These are phyloP conservation scores for Eristalis tenax DNA, from an alignment of 2,888 invertebrate genomes.

Conservation along the genomic window DNA sequence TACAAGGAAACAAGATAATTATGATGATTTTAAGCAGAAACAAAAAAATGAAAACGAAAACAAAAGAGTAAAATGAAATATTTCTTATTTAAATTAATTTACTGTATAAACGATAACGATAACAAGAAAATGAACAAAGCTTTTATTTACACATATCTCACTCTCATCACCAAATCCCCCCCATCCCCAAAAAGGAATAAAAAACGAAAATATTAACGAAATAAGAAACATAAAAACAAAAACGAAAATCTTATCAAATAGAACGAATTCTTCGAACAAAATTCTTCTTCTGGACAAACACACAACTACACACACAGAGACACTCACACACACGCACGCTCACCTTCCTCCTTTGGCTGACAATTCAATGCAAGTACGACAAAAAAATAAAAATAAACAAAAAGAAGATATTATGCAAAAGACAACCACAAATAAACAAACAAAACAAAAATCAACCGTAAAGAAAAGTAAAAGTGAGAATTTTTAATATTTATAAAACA, in stretches of 20 bases:
- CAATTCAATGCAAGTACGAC: neutral
- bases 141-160: constrained; percentile 72
- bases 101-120: constrained; percentile 42
- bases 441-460: constrained; percentile 22
- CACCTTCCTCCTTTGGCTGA: constrained; percentile 55
- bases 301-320: no score
- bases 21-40: constrained; percentile 8
- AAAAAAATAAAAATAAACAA: neutral
- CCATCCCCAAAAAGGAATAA: constrained; percentile 38
- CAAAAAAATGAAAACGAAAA: constrained; percentile 32
- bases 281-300: constrained; percentile 66
- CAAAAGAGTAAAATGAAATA: constrained; percentile 29
- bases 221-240: neutral
- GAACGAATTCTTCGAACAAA: constrained; percentile 29
- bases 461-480: constrained; percentile 62
- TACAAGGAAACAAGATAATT: constrained; percentile 53
- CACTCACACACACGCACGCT: neutral
- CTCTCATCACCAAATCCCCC: constrained; percentile 63
- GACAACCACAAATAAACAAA: neutral
- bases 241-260: neutral
- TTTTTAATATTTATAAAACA: constrained; percentile 64
- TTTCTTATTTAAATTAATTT: constrained; percentile 65
- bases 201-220: neutral
- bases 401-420: neutral
- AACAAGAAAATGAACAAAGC: constrained; percentile 45